phyloP scores from a whole-genome alignment of 2,113 vertebrate species.

The Eulemur macaco region DNA sequence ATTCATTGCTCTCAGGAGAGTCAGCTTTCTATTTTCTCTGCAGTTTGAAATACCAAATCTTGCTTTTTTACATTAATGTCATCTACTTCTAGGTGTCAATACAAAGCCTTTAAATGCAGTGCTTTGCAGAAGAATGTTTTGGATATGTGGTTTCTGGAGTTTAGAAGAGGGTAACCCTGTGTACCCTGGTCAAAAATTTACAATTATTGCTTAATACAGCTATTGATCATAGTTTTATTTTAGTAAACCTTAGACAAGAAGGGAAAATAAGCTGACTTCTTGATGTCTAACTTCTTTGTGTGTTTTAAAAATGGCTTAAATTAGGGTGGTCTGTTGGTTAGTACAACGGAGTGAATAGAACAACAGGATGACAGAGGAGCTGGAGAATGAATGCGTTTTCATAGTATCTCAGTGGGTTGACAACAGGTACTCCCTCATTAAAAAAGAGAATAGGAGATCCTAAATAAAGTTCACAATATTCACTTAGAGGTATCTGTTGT shows the following conservation, averaged over 20 bases:
- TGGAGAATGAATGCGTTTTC: not conserved
- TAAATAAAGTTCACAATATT: not conserved
- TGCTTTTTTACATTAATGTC: not conserved
- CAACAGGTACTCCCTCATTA: not conserved
- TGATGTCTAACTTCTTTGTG: not conserved
- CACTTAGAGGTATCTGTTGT: not conserved
- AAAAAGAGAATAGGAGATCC: slow-evolving; percentile 18
- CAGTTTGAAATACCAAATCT: slow-evolving; percentile 37
- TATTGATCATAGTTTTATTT: slow-evolving; percentile 25
- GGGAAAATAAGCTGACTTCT: not conserved
- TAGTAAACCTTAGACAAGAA: slow-evolving; percentile 9
- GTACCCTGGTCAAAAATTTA: not conserved
- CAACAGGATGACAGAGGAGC: not conserved
- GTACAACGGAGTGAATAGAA: not conserved
- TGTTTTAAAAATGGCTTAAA: slow-evolving; percentile 8
- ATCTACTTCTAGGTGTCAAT: not conserved
- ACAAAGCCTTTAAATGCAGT: slow-evolving; percentile 17
- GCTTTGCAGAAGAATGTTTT: slow-evolving; percentile 8
- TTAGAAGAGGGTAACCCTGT: not conserved
- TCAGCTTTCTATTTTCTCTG: slow-evolving; percentile 5
- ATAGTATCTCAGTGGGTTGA: not conserved
- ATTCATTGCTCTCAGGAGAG: slow-evolving; percentile 54
- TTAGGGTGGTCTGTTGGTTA: not conserved
- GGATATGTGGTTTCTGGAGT: not conserved
- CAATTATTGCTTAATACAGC: not conserved